Base-by-base conservation (phyloP, 2,888 invertebrate species). In the Metacarcinus magister region DNA sequence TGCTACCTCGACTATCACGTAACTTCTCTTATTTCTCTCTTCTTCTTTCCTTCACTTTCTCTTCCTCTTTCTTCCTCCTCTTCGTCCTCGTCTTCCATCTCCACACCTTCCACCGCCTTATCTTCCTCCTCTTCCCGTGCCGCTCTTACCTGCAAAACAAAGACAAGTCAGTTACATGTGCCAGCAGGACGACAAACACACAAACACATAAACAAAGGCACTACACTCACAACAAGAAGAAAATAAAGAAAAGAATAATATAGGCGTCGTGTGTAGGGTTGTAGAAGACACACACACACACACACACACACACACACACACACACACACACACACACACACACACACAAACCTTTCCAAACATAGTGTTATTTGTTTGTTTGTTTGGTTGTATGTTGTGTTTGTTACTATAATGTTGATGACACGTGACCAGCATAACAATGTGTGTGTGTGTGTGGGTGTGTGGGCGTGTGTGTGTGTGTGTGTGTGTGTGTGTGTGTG, bases 261-360 rank as follows among this genome's bases (percentile, higher is more conserved):
- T 16, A 67, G 19, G 23, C 1, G 1, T 67, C 5, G 67, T 16
- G 67, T 67, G 67, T n/a, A 67, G 23, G 19, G 19, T n/a, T 4
- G 7, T 67, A 3, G 67, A 23, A 13, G 13, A 67, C 2, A 67
- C 82, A 32, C 82, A 4, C 82, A 1, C 82, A 5, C 32, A 28
- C 82, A 82, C 82, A 32, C 32, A 32, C 32, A 82, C 82, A 32
- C 82, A 82, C 82, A 82, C 82, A 82, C 82, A 82, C 82, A 82
- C 82, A 82, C 82, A 82, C 82, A 82, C 82, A 82, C 82, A 82
- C 82, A 82, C 82, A 82, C 82, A 82, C 82, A 82, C 82, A 82
- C 32, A 82, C 82, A 82, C 82, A 82, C 82, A 82, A 28, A 82
- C 82, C 1, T 10, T 5, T 32, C 3, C 75, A 75, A n/a, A 75